Conservation (phyloP, 2,113 vertebrate species). For the Phrynosoma blainvillii region DNA sequence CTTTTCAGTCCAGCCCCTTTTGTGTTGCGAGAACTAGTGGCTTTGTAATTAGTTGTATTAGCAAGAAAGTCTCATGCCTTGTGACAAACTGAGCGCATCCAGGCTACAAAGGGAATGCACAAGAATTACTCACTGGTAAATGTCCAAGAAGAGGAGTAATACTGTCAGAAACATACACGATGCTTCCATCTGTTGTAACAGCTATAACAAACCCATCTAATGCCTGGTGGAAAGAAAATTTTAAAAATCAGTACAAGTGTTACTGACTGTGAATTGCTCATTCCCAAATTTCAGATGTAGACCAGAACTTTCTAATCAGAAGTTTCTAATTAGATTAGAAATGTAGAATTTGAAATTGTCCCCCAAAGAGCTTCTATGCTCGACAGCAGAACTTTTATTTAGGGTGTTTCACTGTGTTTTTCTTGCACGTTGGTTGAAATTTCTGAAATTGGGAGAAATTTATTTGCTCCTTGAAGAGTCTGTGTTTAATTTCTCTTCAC, state of each 20-base stretch:
- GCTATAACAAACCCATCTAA: constrained; percentile 85
- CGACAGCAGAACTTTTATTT: background rate
- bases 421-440: background rate
- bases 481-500: background rate
- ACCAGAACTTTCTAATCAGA: background rate
- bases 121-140: constrained; percentile 78
- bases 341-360: background rate
- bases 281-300: background rate
- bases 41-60: background rate
- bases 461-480: background rate
- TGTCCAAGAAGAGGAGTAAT: constrained; percentile 85
- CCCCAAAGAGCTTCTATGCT: no score
- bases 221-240: constrained; percentile 69
- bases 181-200: constrained; percentile 82
- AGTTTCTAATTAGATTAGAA: background rate
- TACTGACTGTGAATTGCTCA: background rate
- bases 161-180: constrained; percentile 85
- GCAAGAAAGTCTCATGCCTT: background rate
- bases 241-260: background rate
- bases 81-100: background rate
- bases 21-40: no score
- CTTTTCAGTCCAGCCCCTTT: no score
- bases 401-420: background rate
- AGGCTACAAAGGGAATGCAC: background rate
- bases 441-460: background rate